Evolutionary conservation across 1,140 invertebrate genomes (phyloP).

Genomic region (Macrocentrus cingulum): DNA sequence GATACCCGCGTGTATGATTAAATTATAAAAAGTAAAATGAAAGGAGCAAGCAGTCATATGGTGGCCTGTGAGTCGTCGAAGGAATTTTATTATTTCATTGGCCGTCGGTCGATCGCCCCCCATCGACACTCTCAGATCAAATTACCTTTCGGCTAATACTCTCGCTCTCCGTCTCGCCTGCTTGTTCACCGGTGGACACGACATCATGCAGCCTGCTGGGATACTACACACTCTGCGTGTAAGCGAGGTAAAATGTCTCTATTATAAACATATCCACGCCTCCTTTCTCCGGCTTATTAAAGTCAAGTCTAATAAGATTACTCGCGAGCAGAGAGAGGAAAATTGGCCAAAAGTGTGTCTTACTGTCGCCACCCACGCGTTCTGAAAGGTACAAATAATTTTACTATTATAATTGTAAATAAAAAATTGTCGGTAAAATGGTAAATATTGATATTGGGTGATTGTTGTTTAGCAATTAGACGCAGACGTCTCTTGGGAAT

Average conservation of each 20-base stretch:
- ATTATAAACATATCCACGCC: not conserved
- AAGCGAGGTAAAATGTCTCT: slow-evolving; percentile 1
- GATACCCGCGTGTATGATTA: slow-evolving; percentile 2
- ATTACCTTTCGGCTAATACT: slow-evolving; percentile 36
- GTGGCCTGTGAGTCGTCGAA: slow-evolving; percentile 10
- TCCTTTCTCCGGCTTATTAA: not conserved
- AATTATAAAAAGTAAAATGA: slow-evolving; percentile 5
- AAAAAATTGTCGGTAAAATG: too few relatives aligned
- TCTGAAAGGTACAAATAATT: too few relatives aligned
- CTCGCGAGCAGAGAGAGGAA: too few relatives aligned
- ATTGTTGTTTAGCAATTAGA: slow-evolving; percentile 6
- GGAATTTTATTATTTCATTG: not conserved
- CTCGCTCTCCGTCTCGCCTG: slow-evolving; percentile 22
- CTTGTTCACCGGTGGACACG: not conserved
- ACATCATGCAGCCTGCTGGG: too few relatives aligned
- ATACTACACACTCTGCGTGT: not conserved
- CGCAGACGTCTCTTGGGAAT: not conserved
- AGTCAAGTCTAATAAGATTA: not conserved
- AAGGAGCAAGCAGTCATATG: slow-evolving; percentile 1
- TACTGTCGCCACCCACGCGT: too few relatives aligned
- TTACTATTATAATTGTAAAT: too few relatives aligned
- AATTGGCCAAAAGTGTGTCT: too few relatives aligned
- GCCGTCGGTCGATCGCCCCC: not conserved
- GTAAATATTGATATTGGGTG: not conserved
- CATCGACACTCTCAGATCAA: slow-evolving; percentile 9